These are phyloP conservation scores for Lasius fuliginosus DNA, from an alignment of 2,888 invertebrate genomes.

Conservation along the genomic window DNA sequence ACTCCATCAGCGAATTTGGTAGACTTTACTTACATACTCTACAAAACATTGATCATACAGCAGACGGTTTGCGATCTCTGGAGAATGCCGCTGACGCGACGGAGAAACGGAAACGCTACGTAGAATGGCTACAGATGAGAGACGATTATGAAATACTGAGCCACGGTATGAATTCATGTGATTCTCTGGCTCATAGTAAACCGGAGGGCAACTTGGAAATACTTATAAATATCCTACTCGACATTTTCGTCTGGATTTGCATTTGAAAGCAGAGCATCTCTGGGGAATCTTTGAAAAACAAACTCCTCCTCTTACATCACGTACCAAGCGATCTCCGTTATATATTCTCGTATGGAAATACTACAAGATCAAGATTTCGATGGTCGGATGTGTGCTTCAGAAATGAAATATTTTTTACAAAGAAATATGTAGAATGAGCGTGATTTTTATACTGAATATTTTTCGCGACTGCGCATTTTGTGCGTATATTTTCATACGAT, in stretches of 20 bases:
- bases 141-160: constrained; percentile 78
- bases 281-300: neutral
- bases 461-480: constrained; percentile 3
- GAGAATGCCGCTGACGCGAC: constrained; percentile 54
- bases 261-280: constrained; percentile 69
- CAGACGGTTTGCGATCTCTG: constrained; percentile 58
- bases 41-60: constrained; percentile 65
- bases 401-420: constrained; percentile 31
- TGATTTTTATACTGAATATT: constrained; percentile 37
- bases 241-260: constrained; percentile 83
- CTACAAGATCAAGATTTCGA: constrained; percentile 44
- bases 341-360: constrained; percentile 8
- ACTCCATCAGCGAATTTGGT: constrained; percentile 81
- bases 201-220: constrained; percentile 82
- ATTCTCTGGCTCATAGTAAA: constrained; percentile 78
- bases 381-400: neutral
- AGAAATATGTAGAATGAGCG: neutral
- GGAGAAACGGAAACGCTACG: constrained; percentile 73
- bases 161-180: constrained; percentile 78
- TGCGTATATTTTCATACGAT: constrained; percentile 50
- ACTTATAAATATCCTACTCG: constrained; percentile 81
- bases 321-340: constrained; percentile 54
- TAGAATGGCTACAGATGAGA: constrained; percentile 77
- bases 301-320: constrained; percentile 55
- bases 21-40: constrained; percentile 77